Evolutionary conservation across 2,888 invertebrate genomes (phyloP), one percentile per base, ranked within the genome.

Genomic region (Leptinotarsa juncta): DNA sequence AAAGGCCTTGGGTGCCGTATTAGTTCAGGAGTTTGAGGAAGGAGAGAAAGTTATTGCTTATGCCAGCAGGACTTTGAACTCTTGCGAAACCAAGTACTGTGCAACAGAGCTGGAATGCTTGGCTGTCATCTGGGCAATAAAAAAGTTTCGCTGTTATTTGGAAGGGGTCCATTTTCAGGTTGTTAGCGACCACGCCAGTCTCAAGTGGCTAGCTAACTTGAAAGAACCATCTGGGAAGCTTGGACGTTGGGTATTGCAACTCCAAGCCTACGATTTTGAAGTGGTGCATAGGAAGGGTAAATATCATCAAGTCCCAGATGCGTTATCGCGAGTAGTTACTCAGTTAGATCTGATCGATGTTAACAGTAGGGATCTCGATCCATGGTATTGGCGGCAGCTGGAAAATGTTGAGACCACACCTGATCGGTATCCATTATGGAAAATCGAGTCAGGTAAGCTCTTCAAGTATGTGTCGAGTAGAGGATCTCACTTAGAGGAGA

Each of bases 201-300:
- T 77, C 10, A 26, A 60, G 55, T 77, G 74, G 73, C 48, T 77
- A 7, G 42, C 50, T 12, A 66, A 70, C 20, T 49, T 72, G 5
- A 79, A 82, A 67, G 72, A 81, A 53, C 75, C 79, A 3, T 32
- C 55, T 16, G 77, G 74, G 3, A 57, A 72, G 2, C 26, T 77
- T 2, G 72, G 60, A 5, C 66, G 74, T 32, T 77, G 74, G 74
- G 53, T 62, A 0, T 20, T 77, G 4, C 67, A 69, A 7, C 53
- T 71, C 3, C 81, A 81, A 48, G 79, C 68, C 14, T 82, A 73
- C 66, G 73, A 77, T 67, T 82, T 79, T 70, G 62, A 77, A 3
- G 65, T 83, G 7, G 55, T 80, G 18, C 75, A 77, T 57, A 65
- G 78, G 16, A 75, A 72, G n/a, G 78, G 77, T 1, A 73, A 68